A percentile compares a stretch with the other conserved stretches of the same genome.
Evolutionary conservation across 1,140 invertebrate species (phyloP).

Genomic region (Oedothorax gibbosus): DNA sequence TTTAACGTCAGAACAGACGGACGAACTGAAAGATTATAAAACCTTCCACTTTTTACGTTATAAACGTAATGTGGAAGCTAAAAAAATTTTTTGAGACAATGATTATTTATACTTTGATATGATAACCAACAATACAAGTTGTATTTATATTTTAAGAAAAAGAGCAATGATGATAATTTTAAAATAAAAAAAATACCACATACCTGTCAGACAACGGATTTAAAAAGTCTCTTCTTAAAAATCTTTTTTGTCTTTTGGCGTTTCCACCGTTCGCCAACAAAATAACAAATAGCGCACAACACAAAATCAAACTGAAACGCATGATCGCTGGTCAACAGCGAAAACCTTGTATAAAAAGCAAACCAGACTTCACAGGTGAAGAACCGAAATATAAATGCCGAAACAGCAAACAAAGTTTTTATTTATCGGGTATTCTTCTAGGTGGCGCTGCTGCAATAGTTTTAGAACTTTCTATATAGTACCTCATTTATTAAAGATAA

Average conservation of each 20-base stretch:
- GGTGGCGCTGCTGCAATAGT: conserved; percentile 21
- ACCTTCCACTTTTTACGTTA: no score
- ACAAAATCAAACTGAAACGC: conserved; percentile 11
- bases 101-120: background rate
- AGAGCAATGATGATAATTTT: background rate
- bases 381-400: background rate
- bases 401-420: background rate
- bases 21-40: no score
- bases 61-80: no score
- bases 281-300: background rate
- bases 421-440: background rate
- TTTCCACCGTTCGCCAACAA: background rate
- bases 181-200: background rate
- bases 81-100: no score
- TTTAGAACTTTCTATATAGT: conserved; percentile 28
- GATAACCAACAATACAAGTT: background rate
- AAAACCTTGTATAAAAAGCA: background rate
- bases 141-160: background rate
- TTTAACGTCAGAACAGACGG: no score
- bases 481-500: no score
- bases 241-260: conserved; percentile 24
- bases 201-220: conserved; percentile 32
- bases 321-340: conserved; percentile 24
- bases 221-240: conserved; percentile 33
- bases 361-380: background rate